phyloP scores from a whole-genome alignment of 2,888 invertebrate species.

The Pardosa pseudoannulata region DNA sequence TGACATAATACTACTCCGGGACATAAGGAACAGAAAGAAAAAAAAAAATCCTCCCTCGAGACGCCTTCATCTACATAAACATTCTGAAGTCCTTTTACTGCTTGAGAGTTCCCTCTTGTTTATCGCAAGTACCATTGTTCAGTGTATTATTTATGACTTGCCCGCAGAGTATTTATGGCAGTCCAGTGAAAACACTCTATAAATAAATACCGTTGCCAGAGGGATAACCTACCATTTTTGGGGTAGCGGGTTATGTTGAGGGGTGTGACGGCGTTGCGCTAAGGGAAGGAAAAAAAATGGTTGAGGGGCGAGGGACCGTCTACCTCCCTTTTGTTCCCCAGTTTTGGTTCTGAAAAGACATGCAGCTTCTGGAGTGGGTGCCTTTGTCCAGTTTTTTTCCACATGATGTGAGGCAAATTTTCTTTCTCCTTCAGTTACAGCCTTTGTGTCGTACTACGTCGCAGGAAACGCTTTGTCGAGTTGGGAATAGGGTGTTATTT shows the following conservation, averaged over 20 bases:
- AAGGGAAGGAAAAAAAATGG: neutral
- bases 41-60: neutral
- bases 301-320: neutral
- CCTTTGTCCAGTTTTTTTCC: conserved; percentile 57
- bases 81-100: neutral
- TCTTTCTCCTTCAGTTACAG: conserved; percentile 25
- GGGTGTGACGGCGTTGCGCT: neutral
- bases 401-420: conserved; percentile 54
- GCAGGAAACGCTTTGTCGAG: conserved; percentile 58
- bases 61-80: neutral
- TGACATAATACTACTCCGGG: too few species aligned
- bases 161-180: conserved; percentile 43
- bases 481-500: conserved; percentile 42
- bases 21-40: too few species aligned
- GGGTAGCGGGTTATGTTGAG: neutral
- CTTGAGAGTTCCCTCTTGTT: conserved; percentile 8
- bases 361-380: conserved; percentile 48
- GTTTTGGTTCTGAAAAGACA: conserved; percentile 25
- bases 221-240: neutral
- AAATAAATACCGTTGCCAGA: conserved; percentile 40
- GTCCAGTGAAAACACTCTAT: conserved; percentile 42
- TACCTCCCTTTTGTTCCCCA: neutral
- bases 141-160: conserved; percentile 44
- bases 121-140: conserved; percentile 40
- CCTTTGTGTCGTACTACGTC: conserved; percentile 20